Evolutionary conservation across 2,888 invertebrate species (phyloP).

Genomic region (Chaetogeoica ovagalla): DNA sequence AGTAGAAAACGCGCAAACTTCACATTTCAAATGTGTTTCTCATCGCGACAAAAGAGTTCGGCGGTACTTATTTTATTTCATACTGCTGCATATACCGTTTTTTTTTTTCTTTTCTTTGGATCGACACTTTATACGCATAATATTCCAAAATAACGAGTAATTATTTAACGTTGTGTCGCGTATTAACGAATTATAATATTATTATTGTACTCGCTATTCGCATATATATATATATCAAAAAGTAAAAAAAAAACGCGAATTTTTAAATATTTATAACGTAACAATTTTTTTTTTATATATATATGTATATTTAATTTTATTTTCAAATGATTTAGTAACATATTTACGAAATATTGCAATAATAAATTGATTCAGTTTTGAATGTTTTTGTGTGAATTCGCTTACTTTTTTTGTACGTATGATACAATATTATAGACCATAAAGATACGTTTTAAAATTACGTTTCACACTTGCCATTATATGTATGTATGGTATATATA

Average conservation of each 20-base stretch:
- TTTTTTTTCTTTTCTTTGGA: not conserved
- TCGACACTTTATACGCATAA: too few species aligned
- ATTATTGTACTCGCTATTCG: not conserved
- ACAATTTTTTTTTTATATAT: not conserved
- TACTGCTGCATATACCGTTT: not conserved
- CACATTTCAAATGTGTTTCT: not conserved
- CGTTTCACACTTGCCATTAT: conserved; percentile 42
- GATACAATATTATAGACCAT: not conserved
- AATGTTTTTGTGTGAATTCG: conserved; percentile 28
- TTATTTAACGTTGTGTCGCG: too few species aligned
- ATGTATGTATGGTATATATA: too few species aligned
- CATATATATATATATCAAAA: too few species aligned
- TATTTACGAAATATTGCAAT: conserved; percentile 30
- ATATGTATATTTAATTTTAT: too few species aligned
- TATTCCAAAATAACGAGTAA: too few species aligned
- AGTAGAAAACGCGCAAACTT: not conserved
- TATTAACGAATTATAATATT: not conserved
- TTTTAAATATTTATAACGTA: not conserved
- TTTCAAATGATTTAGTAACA: conserved; percentile 25
- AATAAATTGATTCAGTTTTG: conserved; percentile 9
- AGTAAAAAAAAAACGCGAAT: not conserved
- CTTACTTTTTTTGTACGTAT: conserved; percentile 6
- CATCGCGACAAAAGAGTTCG: not conserved
- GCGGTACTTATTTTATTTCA: not conserved
- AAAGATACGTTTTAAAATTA: conserved; percentile 22